phyloP scores from a whole-genome alignment of 2,113 vertebrate species.

The Carettochelys insculpta region DNA sequence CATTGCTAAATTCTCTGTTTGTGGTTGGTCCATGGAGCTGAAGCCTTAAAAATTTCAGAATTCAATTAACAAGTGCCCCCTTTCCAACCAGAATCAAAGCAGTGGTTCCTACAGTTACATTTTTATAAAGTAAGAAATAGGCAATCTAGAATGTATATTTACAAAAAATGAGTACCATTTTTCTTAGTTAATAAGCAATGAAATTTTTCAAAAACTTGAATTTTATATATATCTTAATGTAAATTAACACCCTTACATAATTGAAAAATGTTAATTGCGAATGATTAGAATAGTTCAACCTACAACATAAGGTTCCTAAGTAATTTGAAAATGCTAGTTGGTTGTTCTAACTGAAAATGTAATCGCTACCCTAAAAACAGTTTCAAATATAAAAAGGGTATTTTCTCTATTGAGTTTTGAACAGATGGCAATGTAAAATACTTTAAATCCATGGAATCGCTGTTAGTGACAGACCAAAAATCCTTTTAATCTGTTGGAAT shows the following conservation, averaged over 20 bases:
- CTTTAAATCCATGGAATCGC: conserved; percentile 5
- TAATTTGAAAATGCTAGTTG: neutral
- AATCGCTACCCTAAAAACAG: conserved; percentile 27
- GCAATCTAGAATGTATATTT: neutral
- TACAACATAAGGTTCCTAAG: neutral
- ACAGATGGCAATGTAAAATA: conserved; percentile 19
- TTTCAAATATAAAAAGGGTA: conserved; percentile 12
- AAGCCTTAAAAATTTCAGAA: neutral
- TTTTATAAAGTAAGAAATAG: neutral
- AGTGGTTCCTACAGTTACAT: neutral
- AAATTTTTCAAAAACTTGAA: neutral
- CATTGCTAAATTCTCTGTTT: neutral
- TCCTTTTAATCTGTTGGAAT: conserved; percentile 7
- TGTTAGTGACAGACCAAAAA: conserved; percentile 12
- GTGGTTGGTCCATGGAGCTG: neutral
- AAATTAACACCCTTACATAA: neutral
- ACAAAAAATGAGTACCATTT: no score
- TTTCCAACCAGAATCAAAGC: neutral
- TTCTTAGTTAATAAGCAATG: neutral
- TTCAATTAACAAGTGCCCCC: neutral
- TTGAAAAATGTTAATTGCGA: neutral
- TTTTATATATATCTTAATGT: neutral
- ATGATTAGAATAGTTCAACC: neutral
- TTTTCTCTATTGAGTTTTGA: conserved; percentile 37
- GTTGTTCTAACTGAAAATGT: conserved; percentile 3